phyloP scores from a whole-genome alignment of 2,113 vertebrate genomes.

The Gracilinanus agilis region DNA sequence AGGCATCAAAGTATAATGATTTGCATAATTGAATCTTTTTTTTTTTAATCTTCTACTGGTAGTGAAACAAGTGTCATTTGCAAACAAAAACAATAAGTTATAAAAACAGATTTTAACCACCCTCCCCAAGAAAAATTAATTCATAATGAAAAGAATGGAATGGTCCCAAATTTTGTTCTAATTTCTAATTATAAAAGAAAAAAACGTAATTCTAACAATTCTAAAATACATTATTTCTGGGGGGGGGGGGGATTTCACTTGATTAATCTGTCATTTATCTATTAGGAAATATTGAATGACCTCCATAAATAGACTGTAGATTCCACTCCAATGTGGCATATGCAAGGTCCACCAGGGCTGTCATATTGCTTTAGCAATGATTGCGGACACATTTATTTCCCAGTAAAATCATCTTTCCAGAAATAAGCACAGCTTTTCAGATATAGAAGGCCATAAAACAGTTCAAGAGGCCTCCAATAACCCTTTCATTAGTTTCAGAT shows the following conservation, averaged over 20 bases:
- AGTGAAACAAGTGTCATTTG: neutral
- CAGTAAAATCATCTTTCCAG: conserved; percentile 68
- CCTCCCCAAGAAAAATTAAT: neutral
- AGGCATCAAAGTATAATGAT: neutral
- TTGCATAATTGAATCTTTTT: neutral
- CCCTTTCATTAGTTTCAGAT: conserved; percentile 79
- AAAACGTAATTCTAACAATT: conserved; percentile 37
- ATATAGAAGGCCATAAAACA: conserved; percentile 72
- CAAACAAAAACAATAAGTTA: neutral
- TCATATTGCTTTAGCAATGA: conserved; percentile 56
- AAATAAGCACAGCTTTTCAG: conserved; percentile 76
- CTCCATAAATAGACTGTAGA: conserved; percentile 45
- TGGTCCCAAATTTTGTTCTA: neutral
- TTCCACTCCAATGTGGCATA: conserved; percentile 44
- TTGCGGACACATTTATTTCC: conserved; percentile 61
- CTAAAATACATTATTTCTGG: conserved; percentile 21
- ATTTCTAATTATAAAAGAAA: neutral
- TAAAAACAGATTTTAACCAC: neutral
- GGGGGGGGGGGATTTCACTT: conserved; percentile 45
- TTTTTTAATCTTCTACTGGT: neutral
- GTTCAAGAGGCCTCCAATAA: conserved; percentile 75
- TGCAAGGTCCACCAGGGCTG: conserved; percentile 17
- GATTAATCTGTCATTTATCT: conserved; percentile 66
- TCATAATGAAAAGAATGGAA: neutral
- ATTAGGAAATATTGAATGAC: conserved; percentile 53